Conservation (phyloP, 2,888 invertebrate species). For the Polia nebulosa region DNA sequence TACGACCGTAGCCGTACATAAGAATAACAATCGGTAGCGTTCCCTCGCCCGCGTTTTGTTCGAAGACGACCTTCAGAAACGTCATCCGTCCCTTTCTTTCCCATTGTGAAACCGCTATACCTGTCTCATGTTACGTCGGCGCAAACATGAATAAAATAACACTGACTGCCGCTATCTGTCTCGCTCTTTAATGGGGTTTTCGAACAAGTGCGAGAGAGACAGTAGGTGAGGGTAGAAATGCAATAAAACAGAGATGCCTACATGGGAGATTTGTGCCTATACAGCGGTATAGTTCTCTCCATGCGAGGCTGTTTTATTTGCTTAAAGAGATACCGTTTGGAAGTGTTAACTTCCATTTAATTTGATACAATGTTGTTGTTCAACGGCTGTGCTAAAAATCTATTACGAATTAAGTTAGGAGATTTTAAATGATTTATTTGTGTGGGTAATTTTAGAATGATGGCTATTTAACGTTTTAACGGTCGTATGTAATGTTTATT, state of each 20-base stretch:
- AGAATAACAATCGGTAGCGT: slow-evolving; percentile 85
- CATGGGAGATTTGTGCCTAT: slow-evolving; percentile 82
- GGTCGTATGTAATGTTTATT: background rate
- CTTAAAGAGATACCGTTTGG: slow-evolving; percentile 72
- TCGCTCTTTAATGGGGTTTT: slow-evolving; percentile 71
- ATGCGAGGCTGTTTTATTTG: slow-evolving; percentile 80
- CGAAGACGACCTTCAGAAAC: slow-evolving; percentile 78
- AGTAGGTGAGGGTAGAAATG: slow-evolving; percentile 77
- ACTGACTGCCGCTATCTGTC: slow-evolving; percentile 79
- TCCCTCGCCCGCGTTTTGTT: slow-evolving; percentile 84
- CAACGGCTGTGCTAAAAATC: slow-evolving; percentile 63
- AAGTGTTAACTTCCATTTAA: slow-evolving; percentile 85
- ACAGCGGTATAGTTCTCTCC: slow-evolving; percentile 74
- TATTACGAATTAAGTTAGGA: slow-evolving; percentile 13
- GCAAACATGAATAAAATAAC: slow-evolving; percentile 86
- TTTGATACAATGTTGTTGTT: slow-evolving; percentile 77
- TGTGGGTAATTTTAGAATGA: slow-evolving; percentile 9
- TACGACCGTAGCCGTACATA: slow-evolving; percentile 66
- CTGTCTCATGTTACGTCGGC: slow-evolving; percentile 78
- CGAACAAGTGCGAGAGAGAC: slow-evolving; percentile 73
- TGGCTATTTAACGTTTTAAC: slow-evolving; percentile 12
- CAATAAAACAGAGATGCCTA: slow-evolving; percentile 84
- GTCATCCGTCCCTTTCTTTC: slow-evolving; percentile 78
- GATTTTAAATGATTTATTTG: slow-evolving; percentile 15
- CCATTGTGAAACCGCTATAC: slow-evolving; percentile 72